Evolutionary conservation across 2,888 invertebrate species (phyloP).

Genomic region (Leptura quadrifasciata): DNA sequence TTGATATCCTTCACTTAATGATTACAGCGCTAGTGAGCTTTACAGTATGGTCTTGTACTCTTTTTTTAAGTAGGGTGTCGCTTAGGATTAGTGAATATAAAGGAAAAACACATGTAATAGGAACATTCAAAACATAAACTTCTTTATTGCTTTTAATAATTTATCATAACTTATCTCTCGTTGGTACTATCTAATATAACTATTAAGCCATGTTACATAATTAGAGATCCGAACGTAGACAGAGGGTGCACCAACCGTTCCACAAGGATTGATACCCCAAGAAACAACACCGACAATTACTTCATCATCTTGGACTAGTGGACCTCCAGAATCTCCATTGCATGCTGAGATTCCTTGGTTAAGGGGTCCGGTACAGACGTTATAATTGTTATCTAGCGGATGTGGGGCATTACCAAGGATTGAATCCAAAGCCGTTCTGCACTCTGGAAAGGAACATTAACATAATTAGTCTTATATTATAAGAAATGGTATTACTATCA

Average conservation of each 20-base stretch:
- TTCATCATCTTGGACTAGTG: slow-evolving; percentile 67
- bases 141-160: too few relatives aligned
- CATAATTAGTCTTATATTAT: neutral
- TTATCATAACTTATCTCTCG: too few relatives aligned
- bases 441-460: neutral
- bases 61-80: too few relatives aligned
- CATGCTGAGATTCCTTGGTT: slow-evolving; percentile 62
- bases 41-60: too few relatives aligned
- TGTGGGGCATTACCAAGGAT: neutral
- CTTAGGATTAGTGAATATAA: too few relatives aligned
- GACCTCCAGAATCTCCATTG: slow-evolving; percentile 77
- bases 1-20: too few relatives aligned
- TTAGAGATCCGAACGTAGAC: slow-evolving; percentile 76
- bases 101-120: too few relatives aligned
- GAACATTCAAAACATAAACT: too few relatives aligned
- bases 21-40: too few relatives aligned
- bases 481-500: too few relatives aligned
- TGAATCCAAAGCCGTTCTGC: neutral
- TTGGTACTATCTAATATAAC: neutral
- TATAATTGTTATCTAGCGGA: neutral
- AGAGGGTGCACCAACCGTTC: slow-evolving; percentile 75
- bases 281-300: slow-evolving; percentile 75
- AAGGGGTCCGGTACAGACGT: slow-evolving; percentile 7
- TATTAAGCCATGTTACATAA: slow-evolving; percentile 52
- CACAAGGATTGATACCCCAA: slow-evolving; percentile 77